Evolutionary conservation across 2,113 vertebrate genomes (phyloP).

Genomic region (Siniperca chuatsi): DNA sequence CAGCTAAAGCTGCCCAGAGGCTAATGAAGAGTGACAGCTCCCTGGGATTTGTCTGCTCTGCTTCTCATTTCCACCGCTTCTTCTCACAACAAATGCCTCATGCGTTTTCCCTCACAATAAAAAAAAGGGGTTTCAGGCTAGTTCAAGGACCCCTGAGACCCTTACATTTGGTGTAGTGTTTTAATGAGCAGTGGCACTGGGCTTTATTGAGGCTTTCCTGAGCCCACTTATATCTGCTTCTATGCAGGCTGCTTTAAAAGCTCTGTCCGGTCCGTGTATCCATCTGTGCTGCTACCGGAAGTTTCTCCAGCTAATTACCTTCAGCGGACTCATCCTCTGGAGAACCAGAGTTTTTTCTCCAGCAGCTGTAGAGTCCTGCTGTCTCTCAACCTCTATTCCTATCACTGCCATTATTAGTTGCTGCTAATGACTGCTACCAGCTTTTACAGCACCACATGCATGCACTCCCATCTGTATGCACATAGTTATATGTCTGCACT

Average conservation of each 20-base stretch:
- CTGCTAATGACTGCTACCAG: constrained; percentile 52
- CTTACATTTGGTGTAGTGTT: constrained; percentile 70
- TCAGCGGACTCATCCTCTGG: constrained; percentile 44
- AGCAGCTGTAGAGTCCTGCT: constrained; percentile 55
- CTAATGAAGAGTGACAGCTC: constrained; percentile 87
- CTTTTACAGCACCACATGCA: constrained; percentile 38
- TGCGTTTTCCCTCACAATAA: constrained; percentile 63
- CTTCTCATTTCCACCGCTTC: constrained; percentile 81
- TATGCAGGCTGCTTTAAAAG: constrained; percentile 61
- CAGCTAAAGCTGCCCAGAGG: constrained; percentile 74
- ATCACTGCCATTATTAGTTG: constrained; percentile 52
- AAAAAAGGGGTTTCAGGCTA: constrained; percentile 65
- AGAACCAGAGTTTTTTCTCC: constrained; percentile 53
- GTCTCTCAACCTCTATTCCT: constrained; percentile 31
- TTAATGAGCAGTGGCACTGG: constrained; percentile 72
- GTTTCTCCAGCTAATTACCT: constrained; percentile 72
- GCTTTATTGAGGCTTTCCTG: constrained; percentile 62
- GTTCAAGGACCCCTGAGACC: constrained; percentile 77
- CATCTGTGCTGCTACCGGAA: constrained; percentile 62
- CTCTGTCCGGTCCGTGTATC: constrained; percentile 43
- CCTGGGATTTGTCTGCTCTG: constrained; percentile 79
- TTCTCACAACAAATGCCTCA: constrained; percentile 77
- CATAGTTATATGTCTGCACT: background rate
- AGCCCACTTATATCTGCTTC: constrained; percentile 53
- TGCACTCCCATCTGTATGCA: constrained; percentile 28